Percentiles rank a stretch among this genome's conserved stretches.
Conservation (phyloP, 2,113 vertebrate species). For the Pao palembangensis region DNA sequence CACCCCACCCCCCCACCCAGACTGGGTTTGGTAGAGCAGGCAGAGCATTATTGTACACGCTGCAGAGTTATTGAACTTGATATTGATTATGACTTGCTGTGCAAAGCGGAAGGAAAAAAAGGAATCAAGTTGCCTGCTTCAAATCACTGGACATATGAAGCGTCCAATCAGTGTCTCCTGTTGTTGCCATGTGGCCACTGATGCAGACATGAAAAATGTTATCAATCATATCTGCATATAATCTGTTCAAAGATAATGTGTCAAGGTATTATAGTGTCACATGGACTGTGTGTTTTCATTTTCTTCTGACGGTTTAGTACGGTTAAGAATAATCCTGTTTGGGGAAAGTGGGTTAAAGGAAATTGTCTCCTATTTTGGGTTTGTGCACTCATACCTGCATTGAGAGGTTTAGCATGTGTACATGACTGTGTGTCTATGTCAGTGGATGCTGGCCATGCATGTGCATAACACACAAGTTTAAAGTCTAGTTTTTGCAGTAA, state of each 20-base stretch:
- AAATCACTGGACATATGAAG: conserved; percentile 12
- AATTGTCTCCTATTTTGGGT: conserved; percentile 38
- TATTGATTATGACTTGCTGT: conserved; percentile 42
- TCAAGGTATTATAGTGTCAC: neutral
- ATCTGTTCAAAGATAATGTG: neutral
- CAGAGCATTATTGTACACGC: conserved; percentile 33
- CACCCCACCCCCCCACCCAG: conserved; percentile 7
- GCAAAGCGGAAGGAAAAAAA: conserved; percentile 19
- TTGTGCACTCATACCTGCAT: too few species aligned
- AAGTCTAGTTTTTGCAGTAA: neutral
- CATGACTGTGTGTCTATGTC: neutral
- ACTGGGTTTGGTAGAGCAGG: conserved; percentile 23
- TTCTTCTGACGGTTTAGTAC: conserved; percentile 34
- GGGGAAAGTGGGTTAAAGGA: conserved; percentile 36
- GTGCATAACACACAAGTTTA: neutral
- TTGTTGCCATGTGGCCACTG: conserved; percentile 65
- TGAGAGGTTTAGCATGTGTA: neutral
- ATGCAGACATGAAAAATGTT: conserved; percentile 31
- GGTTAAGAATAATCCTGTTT: conserved; percentile 26
- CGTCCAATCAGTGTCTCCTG: conserved; percentile 15
- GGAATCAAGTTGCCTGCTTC: neutral
- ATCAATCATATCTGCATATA: conserved; percentile 13
- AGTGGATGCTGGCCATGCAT: neutral
- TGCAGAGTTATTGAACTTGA: conserved; percentile 44
- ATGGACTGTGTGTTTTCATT: neutral